Base-by-base conservation (phyloP, 2,797 vertebrate species). In the Aselliscus stoliczkanus region DNA sequence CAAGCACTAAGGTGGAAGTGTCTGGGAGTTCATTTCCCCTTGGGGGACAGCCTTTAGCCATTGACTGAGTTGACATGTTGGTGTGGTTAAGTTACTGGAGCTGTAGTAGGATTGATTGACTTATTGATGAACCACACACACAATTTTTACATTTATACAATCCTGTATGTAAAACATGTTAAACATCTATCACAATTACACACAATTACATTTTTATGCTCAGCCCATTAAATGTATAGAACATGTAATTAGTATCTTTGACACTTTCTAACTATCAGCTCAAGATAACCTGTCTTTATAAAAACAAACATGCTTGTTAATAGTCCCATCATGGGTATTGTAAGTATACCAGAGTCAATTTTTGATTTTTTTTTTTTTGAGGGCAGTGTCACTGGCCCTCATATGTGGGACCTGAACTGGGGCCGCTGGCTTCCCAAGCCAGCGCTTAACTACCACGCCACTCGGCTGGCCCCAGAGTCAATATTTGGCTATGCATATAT, bases 171-270 rank as follows among this genome's bases (percentile, higher is more conserved):
- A 88, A 86, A 95, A 90, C 34, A 91, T 85, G 17, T 21, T 81
- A 93, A 76, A 37, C 67, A 18, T 67, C n/a, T 86, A 39, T 75
- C 70, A 96, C 82, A 79, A 95, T n/a, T n/a, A n/a, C n/a, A n/a
- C n/a, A n/a, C n/a, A 92, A 42, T 42, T 73, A 54, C 5, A 34
- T 88, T 87, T 96, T 90, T 64, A 82, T 47, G 20, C 0, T 83
- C 34, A 44, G 3, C 31, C n/a, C 70, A 58, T 25, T 88, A 72
- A 94, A 58, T 82, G 4, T 90, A 20, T 56, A 31, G 76, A 85
- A 82, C 47, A 20, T 69, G 10, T 12, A 82, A 44, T 75, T 75
- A 62, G 37, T 42, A 81, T 67, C 11, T 79, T 95, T 73, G 44
- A 52, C 31, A 37, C 95, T 86, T 95, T 31, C 4, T 79, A 50